A percentile compares a stretch with the other conserved stretches of the same genome.
Evolutionary conservation across 2,888 invertebrate species (phyloP).

Genomic region (Macrosoma leucophasiata): DNA sequence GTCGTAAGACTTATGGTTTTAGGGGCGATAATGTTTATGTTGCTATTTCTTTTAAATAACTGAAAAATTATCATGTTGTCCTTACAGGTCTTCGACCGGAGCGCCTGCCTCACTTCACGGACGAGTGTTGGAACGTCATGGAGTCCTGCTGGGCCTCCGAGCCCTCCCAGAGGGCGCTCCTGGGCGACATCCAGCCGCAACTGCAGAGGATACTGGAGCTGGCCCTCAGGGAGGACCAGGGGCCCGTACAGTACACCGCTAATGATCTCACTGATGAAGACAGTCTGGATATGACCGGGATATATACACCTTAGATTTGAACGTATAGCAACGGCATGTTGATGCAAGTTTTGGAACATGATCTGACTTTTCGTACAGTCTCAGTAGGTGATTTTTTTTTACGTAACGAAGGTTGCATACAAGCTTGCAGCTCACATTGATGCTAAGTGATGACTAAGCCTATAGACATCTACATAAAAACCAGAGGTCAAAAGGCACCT

Average conservation of each 20-base stretch:
- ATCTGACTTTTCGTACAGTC: too few relatives aligned
- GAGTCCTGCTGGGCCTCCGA: conserved; percentile 88
- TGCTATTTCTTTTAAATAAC: neutral
- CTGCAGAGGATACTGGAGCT: conserved; percentile 71
- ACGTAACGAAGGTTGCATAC: too few relatives aligned
- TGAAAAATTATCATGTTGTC: neutral
- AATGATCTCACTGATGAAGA: conserved; percentile 27
- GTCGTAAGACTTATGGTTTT: too few relatives aligned
- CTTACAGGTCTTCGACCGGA: conserved; percentile 86
- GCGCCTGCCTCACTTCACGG: conserved; percentile 82
- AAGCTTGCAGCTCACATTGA: too few relatives aligned
- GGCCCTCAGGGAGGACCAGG: conserved; percentile 24
- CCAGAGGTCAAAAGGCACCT: too few relatives aligned
- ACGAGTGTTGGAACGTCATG: conserved; percentile 90
- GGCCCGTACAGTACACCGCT: conserved; percentile 25
- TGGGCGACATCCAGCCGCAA: conserved; percentile 84
- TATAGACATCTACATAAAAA: too few relatives aligned
- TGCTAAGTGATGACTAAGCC: too few relatives aligned
- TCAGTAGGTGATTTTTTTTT: too few relatives aligned
- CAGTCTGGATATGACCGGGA: conserved; percentile 42
- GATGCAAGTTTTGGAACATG: too few relatives aligned
- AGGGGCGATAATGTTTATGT: too few relatives aligned
- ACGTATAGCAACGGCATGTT: too few relatives aligned
- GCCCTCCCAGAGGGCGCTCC: conserved; percentile 81
- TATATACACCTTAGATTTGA: too few relatives aligned